Base-by-base conservation (phyloP, 2,797 vertebrate genomes). In the Peromyscus aztecus region DNA sequence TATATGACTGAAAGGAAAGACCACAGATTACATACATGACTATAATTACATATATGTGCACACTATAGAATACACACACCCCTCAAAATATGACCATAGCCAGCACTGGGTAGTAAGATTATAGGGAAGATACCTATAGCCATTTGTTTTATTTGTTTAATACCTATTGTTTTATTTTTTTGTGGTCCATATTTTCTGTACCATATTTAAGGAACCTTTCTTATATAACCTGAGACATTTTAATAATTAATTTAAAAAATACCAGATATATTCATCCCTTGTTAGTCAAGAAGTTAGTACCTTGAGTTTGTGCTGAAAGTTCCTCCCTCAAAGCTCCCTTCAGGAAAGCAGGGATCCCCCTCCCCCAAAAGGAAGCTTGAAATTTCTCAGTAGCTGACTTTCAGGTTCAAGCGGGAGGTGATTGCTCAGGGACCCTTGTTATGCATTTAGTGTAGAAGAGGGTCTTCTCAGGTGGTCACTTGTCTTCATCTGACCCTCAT, bases 311-410 rank as follows among this genome's bases (percentile, higher is more conserved):
- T 90, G 27, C 52, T 65, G 31, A 37, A 65, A 92, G 23, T 78
- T 71, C 75, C n/a, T 88, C 43, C 7, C 24, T 61, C 19, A 59
- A 65, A 43, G 0, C 14, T 91, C 46, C 34, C 31, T 73, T 9
- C 73, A 89, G 14, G 73, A 81, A 76, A 73, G 37, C 0, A 24
- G 67, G 12, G 16, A 40, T 17, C 86, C 85, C 93, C 82, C 4
- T 6, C 27, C 40, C 14, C 10, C 81, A 2, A 16, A 37, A 49
- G 91, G 52, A 75, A 91, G 65, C 77, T 57, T 21, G 92, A 65
- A 93, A 78, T 93, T 91, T 97, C 96, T 96, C 14, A 52, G 5
- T 65, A 88, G 75, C n/a, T 78, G 49, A 73, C 34, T 65, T 78
- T 88, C 23, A 84, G 75, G 57, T 92, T 95, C 85, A 80, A 65